A percentile compares a stretch with the other conserved stretches of the same genome.
These are phyloP conservation scores for Peucedramus taeniatus DNA, from an alignment of 2,113 vertebrate species.

Conservation along the genomic window DNA sequence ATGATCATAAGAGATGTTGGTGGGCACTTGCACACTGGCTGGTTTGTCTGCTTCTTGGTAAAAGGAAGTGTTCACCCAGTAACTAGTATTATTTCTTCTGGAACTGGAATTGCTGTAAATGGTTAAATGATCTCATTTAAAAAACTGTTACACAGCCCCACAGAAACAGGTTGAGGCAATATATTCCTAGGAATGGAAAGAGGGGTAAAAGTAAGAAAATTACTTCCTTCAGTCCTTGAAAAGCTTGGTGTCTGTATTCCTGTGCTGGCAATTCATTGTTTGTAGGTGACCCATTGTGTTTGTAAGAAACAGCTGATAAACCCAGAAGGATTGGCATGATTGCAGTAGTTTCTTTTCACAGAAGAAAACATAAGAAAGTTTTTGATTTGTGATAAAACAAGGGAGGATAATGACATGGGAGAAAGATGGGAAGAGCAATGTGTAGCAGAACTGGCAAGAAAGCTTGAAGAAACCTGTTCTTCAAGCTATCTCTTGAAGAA, in stretches of 20 bases:
- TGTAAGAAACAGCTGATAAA: not conserved
- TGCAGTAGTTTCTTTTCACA: not conserved
- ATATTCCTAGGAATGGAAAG: not conserved
- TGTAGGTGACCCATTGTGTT: not conserved
- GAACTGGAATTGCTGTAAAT: not conserved
- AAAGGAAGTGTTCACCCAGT: not conserved
- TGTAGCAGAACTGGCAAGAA: not conserved
- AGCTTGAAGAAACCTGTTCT: not conserved
- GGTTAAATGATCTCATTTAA: not conserved
- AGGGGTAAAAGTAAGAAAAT: not conserved
- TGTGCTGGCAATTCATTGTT: rapidly evolving
- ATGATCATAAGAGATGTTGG: not conserved
- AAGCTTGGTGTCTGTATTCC: not conserved
- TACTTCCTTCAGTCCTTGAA: not conserved
- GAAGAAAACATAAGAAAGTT: not conserved
- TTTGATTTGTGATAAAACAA: not conserved
- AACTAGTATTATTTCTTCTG: not conserved
- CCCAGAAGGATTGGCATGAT: not conserved
- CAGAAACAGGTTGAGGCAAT: not conserved
- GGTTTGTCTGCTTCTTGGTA: not conserved
- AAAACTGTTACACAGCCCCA: not conserved
- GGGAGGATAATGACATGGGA: not conserved
- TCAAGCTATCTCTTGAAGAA: too few species aligned
- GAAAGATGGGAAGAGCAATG: not conserved
- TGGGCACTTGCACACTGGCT: not conserved